A percentile compares a stretch with the other conserved stretches of the same genome.
These are phyloP conservation scores for Poecilobothrus nobilitatus DNA, from an alignment of 2,888 invertebrate genomes.

Conservation along the genomic window DNA sequence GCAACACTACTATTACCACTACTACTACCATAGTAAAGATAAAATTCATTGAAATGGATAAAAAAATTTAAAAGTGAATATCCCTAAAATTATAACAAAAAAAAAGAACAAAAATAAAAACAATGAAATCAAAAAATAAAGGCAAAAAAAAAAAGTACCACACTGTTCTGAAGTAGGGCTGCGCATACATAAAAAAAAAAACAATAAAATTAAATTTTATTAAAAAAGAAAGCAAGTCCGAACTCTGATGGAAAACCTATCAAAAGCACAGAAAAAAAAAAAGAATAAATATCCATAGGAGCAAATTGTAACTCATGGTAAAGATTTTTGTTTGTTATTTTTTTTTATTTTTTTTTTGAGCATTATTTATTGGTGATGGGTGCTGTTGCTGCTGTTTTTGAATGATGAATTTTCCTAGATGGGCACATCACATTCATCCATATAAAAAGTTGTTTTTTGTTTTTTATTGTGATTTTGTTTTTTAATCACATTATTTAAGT, in stretches of 20 bases:
- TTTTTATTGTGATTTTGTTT: neutral
- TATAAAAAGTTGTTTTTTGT: neutral
- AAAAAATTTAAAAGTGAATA: too few relatives aligned
- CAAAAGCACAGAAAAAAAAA: too few relatives aligned
- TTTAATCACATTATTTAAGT: neutral
- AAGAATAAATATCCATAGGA: too few relatives aligned
- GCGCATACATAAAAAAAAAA: neutral
- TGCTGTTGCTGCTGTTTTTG: neutral
- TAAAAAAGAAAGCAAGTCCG: neutral
- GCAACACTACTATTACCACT: too few relatives aligned
- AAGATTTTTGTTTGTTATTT: too few relatives aligned
- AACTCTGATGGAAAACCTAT: neutral
- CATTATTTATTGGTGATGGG: conserved; percentile 1
- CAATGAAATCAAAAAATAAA: too few relatives aligned
- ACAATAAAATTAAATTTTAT: neutral
- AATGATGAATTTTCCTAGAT: neutral
- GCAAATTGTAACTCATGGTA: too few relatives aligned
- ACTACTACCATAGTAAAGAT: too few relatives aligned
- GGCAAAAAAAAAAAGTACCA: too few relatives aligned
- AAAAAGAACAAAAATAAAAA: too few relatives aligned
- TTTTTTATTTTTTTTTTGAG: neutral
- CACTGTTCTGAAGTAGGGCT: neutral
- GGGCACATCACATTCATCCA: conserved; percentile 1
- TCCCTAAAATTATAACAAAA: too few relatives aligned
- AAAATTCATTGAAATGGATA: too few relatives aligned